Evolutionary conservation across 2,888 invertebrate species (phyloP).

Genomic region (Lysandra bellargus): DNA sequence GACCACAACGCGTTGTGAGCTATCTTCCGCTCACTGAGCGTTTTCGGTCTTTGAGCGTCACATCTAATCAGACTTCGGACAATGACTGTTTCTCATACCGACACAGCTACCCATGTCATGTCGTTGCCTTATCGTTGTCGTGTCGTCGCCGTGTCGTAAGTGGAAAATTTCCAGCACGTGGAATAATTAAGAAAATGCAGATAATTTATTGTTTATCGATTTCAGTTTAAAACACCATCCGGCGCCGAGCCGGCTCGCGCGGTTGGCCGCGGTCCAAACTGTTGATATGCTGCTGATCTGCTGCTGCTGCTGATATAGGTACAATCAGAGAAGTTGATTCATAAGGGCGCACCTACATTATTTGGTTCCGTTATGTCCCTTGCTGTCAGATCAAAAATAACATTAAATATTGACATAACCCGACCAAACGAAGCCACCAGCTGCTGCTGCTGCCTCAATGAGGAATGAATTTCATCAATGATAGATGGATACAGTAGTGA

Average conservation of each 20-base stretch:
- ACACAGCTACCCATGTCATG: background rate
- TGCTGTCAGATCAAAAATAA: background rate
- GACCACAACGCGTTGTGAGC: too few species aligned
- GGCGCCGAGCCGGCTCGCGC: slow-evolving; percentile 12
- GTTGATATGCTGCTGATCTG: slow-evolving; percentile 14
- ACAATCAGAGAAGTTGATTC: background rate
- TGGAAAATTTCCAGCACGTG: background rate
- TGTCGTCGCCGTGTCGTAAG: background rate
- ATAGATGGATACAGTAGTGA: too few species aligned
- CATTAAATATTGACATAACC: background rate
- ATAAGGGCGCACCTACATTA: background rate
- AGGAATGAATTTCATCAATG: too few species aligned
- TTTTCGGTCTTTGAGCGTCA: too few species aligned
- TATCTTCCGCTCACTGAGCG: too few species aligned
- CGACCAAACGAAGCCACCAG: too few species aligned
- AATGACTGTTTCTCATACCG: too few species aligned
- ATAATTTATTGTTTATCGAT: slow-evolving; percentile 7
- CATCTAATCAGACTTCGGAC: too few species aligned
- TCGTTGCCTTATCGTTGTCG: background rate
- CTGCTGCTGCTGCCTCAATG: too few species aligned
- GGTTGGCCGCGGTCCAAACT: slow-evolving; percentile 4
- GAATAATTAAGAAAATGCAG: slow-evolving; percentile 8
- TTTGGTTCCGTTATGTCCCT: too few species aligned
- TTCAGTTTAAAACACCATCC: slow-evolving; percentile 16
- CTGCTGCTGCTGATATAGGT: background rate